These are phyloP conservation scores for Euborellia annulipes DNA, from an alignment of 1,140 invertebrate genomes.

Conservation along the genomic window DNA sequence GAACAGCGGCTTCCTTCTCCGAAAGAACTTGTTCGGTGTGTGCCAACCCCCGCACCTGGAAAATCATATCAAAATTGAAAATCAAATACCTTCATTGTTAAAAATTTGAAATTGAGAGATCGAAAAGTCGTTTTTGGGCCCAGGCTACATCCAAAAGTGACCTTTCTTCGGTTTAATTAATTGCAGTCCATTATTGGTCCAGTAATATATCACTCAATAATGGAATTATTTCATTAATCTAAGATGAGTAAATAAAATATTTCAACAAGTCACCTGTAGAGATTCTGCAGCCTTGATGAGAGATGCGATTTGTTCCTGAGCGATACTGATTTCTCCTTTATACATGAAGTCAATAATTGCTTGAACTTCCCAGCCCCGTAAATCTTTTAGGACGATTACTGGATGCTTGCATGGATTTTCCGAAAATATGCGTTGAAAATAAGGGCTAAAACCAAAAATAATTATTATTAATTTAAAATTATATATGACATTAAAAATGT, in stretches of 20 bases:
- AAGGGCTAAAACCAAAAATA: constrained; percentile 43
- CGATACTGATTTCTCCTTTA: constrained; percentile 72
- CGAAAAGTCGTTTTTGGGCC: too few relatives aligned
- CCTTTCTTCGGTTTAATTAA: too few relatives aligned
- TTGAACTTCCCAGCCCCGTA: constrained; percentile 68
- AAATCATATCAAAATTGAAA: constrained; percentile 5
- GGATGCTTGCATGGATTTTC: constrained; percentile 89
- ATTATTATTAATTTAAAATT: too few relatives aligned
- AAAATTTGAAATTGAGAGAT: too few relatives aligned
- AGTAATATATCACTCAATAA: background rate
- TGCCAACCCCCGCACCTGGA: constrained; percentile 49
- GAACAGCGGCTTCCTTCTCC: constrained; percentile 5
- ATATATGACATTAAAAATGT: too few relatives aligned
- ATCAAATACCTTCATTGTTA: background rate
- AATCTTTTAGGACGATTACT: constrained; percentile 78
- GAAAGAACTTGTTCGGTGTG: constrained; percentile 38
- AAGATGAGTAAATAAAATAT: background rate
- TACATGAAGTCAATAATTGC: constrained; percentile 87
- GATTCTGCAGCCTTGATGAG: constrained; percentile 74
- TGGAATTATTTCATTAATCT: background rate
- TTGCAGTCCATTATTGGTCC: background rate
- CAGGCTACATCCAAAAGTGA: too few relatives aligned
- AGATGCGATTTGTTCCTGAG: constrained; percentile 60
- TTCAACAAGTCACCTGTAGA: constrained; percentile 37
- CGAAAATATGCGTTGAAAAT: constrained; percentile 73